These are phyloP conservation scores for Protonibea diacanthus DNA, from an alignment of 2,797 vertebrate species.

Conservation along the genomic window DNA sequence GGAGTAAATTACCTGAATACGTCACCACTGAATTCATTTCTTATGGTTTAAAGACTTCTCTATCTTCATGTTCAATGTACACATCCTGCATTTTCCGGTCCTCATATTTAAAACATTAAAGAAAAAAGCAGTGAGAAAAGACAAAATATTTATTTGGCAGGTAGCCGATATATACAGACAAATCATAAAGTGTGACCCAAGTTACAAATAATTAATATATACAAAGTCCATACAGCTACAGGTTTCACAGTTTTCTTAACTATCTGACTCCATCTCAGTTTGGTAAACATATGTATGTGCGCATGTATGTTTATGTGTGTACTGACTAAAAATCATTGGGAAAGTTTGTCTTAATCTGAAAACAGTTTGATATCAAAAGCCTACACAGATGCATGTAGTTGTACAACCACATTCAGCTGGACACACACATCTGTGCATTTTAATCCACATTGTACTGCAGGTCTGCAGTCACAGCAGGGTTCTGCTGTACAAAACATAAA, in stretches of 20 bases:
- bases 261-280: conserved; percentile 6
- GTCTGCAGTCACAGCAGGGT: conserved; percentile 28
- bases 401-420: conserved; percentile 17
- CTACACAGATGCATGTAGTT: background rate
- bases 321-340: conserved; percentile 5
- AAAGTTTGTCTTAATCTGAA: background rate
- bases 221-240: conserved; percentile 30
- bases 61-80: background rate
- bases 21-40: background rate
- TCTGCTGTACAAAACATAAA: conserved; percentile 30
- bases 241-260: conserved; percentile 55
- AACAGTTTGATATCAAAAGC: conserved; percentile 23
- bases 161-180: conserved; percentile 35
- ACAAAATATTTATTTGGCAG: conserved; percentile 62
- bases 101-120: background rate
- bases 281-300: conserved; percentile 3
- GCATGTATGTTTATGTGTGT: background rate
- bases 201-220: conserved; percentile 42
- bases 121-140: background rate
- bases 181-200: conserved; percentile 32
- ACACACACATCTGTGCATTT: conserved; percentile 44
- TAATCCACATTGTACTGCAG: conserved; percentile 22
- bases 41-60: background rate
- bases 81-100: background rate
- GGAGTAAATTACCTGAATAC: background rate